A percentile compares a stretch with the other conserved stretches of the same genome.
phyloP scores from a whole-genome alignment of 2,888 invertebrate genomes.

The Lycia hirtaria region DNA sequence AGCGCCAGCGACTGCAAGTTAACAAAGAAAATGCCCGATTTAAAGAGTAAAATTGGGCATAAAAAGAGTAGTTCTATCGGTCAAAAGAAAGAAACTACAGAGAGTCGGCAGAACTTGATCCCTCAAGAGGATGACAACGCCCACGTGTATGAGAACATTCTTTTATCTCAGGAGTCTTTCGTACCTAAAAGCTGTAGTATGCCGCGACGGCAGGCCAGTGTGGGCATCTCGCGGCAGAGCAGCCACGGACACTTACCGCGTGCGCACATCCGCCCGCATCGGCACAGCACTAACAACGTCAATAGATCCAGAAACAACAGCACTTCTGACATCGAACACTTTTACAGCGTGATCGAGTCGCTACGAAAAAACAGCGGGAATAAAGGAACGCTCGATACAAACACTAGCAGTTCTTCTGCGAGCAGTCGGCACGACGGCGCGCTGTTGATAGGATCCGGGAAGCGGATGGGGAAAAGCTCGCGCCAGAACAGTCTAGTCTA shows the following conservation, averaged over 20 bases:
- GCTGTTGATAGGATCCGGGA: constrained; percentile 46
- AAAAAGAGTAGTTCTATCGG: constrained; percentile 80
- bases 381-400: constrained; percentile 56
- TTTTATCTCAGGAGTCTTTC: constrained; percentile 63
- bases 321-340: constrained; percentile 68
- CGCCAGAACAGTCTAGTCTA: constrained; percentile 74
- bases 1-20: constrained; percentile 79
- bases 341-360: constrained; percentile 74
- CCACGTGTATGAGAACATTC: constrained; percentile 80
- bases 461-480: constrained; percentile 48
- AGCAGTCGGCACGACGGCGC: constrained; percentile 59
- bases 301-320: constrained; percentile 63
- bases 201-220: constrained; percentile 73
- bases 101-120: constrained; percentile 79
- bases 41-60: constrained; percentile 64
- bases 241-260: constrained; percentile 75
- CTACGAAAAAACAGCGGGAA: constrained; percentile 56
- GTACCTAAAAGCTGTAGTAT: constrained; percentile 78
- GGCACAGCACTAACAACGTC: constrained; percentile 68
- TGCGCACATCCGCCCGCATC: constrained; percentile 66
- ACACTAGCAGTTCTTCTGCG: constrained; percentile 69
- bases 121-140: constrained; percentile 72
- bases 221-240: constrained; percentile 69
- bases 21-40: constrained; percentile 64
- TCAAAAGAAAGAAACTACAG: constrained; percentile 75